Conservation (phyloP, 2,113 vertebrate genomes). For the Rana temporaria region DNA sequence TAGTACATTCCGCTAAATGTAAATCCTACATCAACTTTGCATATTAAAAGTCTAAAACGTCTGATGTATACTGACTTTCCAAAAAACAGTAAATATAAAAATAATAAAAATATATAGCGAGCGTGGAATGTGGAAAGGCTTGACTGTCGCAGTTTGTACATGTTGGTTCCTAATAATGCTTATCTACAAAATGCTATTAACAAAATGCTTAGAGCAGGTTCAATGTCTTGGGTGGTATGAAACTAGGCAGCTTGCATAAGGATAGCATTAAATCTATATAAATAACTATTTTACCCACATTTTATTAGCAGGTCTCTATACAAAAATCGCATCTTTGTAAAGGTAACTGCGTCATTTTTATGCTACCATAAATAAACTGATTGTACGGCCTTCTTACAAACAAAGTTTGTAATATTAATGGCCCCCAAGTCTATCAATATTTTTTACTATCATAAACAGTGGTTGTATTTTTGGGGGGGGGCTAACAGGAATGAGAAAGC, state of each 20-base stretch:
- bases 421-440: slow-evolving; percentile 12
- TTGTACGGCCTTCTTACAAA: slow-evolving; percentile 41
- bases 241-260: slow-evolving; percentile 47
- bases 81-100: neutral
- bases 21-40: neutral
- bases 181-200: slow-evolving; percentile 24
- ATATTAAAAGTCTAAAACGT: neutral
- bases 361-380: slow-evolving; percentile 36
- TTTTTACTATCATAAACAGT: neutral
- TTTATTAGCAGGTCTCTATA: slow-evolving; percentile 45
- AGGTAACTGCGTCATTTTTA: slow-evolving; percentile 13
- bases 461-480: neutral
- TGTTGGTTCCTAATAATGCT: neutral
- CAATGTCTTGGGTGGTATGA: slow-evolving; percentile 20
- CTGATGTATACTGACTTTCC: neutral
- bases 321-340: slow-evolving; percentile 51
- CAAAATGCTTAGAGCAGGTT: slow-evolving; percentile 6
- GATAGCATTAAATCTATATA: slow-evolving; percentile 44
- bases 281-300: slow-evolving; percentile 44
- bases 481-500: slow-evolving; percentile 35
- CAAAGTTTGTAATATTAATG: slow-evolving; percentile 37
- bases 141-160: slow-evolving; percentile 22
- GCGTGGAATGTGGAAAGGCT: slow-evolving; percentile 46
- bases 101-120: slow-evolving; percentile 5
- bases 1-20: neutral